phyloP scores from a whole-genome alignment of 2,797 vertebrate genomes.

The Anabacerthia variegaticeps region DNA sequence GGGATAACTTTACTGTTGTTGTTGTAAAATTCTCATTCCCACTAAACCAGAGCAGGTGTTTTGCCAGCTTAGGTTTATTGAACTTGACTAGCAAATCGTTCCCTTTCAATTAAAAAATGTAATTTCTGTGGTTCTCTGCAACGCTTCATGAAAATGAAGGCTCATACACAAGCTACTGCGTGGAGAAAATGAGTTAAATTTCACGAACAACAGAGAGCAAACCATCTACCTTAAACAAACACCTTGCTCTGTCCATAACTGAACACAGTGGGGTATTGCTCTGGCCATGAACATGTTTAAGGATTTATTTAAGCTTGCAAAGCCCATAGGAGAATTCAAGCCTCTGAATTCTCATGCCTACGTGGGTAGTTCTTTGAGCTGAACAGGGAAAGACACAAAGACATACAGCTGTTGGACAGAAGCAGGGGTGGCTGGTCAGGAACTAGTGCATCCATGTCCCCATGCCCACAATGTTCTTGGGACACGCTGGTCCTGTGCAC shows the following conservation, averaged over 20 bases:
- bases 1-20: not conserved
- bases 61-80: not conserved
- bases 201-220: not conserved
- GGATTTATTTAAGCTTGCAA: not conserved
- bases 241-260: not conserved
- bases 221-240: not conserved
- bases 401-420: fast-evolving
- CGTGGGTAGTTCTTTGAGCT: not conserved
- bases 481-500: fast-evolving
- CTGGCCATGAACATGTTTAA: not conserved
- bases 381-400: not conserved
- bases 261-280: not conserved
- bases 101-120: not conserved
- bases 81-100: not conserved
- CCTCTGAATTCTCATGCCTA: fast-evolving
- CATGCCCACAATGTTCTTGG: not conserved
- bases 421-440: not conserved
- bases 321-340: not conserved
- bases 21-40: not conserved
- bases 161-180: fast-evolving
- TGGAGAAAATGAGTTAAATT: not conserved
- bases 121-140: not conserved
- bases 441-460: not conserved
- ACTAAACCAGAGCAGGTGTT: not conserved
- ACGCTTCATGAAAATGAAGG: not conserved